phyloP scores from a whole-genome alignment of 2,888 invertebrate genomes.

The Cataglyphis albicans region DNA sequence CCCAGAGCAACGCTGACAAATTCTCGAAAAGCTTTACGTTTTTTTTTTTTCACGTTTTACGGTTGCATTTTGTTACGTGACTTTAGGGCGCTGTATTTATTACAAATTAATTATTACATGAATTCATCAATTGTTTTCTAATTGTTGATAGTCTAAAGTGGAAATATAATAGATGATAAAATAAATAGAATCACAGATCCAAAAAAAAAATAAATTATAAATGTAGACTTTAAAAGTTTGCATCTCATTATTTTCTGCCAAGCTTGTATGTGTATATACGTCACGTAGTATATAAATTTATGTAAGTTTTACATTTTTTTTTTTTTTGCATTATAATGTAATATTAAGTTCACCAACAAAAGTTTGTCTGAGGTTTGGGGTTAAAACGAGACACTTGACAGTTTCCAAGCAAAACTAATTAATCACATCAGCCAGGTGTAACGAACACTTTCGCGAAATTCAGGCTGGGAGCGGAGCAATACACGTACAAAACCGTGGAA shows the following conservation, averaged over 20 bases:
- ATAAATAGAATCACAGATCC: background rate
- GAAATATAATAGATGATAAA: background rate
- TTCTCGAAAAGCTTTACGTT: slow-evolving; percentile 43
- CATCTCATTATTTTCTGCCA: background rate
- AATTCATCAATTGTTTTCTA: background rate
- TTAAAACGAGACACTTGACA: slow-evolving; percentile 40
- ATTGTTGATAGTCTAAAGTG: background rate
- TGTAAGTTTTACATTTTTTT: background rate
- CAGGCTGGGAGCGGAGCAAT: slow-evolving; percentile 81
- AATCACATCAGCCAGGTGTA: slow-evolving; percentile 38
- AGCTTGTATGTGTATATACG: background rate
- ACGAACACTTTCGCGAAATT: slow-evolving; percentile 33
- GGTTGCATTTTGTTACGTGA: background rate
- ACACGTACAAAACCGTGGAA: slow-evolving; percentile 84
- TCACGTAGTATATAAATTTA: background rate
- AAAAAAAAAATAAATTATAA: background rate
- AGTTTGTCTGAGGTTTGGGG: slow-evolving; percentile 6
- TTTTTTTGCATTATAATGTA: slow-evolving; percentile 35
- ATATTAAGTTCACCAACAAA: background rate
- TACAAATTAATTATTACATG: background rate
- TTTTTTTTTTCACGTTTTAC: slow-evolving; percentile 31
- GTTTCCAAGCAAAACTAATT: slow-evolving; percentile 32
- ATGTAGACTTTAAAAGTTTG: background rate
- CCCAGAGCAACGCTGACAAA: slow-evolving; percentile 48
- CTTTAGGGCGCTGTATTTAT: background rate